A percentile compares a stretch with the other conserved stretches of the same genome.
phyloP scores from a whole-genome alignment of 2,797 vertebrate genomes.

The Eptatretus atami region DNA sequence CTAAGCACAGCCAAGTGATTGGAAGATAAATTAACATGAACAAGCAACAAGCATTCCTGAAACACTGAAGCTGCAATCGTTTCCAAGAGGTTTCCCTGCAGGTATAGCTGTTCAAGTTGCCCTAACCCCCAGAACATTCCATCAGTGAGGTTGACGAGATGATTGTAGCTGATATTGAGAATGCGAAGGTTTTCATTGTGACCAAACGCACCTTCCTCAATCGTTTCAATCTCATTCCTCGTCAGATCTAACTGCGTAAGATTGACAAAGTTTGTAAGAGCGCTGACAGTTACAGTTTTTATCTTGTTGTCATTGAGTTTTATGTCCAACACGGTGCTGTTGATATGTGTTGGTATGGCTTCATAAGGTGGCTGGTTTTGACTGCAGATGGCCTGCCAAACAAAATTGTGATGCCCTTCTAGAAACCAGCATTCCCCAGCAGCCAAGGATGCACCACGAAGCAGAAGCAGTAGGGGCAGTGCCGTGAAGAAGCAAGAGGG shows the following conservation, averaged over 20 bases:
- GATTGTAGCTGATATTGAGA: conserved; percentile 1
- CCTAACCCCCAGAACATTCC: not conserved
- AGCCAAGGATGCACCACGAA: not conserved
- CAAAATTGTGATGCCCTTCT: not conserved
- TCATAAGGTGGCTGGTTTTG: conserved; percentile 3
- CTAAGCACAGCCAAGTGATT: not conserved
- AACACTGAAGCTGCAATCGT: not conserved
- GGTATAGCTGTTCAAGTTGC: not conserved
- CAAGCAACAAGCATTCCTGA: not conserved
- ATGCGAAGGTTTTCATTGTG: not conserved
- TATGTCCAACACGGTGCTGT: conserved; percentile 1
- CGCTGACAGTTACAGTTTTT: not conserved
- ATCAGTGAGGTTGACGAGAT: not conserved
- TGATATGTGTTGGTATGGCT: not conserved
- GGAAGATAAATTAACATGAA: not conserved
- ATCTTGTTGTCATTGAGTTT: conserved; percentile 4
- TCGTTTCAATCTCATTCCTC: not conserved
- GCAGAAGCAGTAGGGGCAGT: not conserved
- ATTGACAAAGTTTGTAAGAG: not conserved
- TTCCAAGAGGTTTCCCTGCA: not conserved
- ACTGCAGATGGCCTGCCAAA: conserved; percentile 5
- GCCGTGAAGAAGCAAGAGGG: no score
- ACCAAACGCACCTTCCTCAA: conserved; percentile 1
- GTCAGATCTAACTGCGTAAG: not conserved
- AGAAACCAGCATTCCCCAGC: not conserved